These are phyloP conservation scores for Oikopleura vanhoeffeni DNA, from an alignment of 23 tunicate genomes.

Conservation along the genomic window DNA sequence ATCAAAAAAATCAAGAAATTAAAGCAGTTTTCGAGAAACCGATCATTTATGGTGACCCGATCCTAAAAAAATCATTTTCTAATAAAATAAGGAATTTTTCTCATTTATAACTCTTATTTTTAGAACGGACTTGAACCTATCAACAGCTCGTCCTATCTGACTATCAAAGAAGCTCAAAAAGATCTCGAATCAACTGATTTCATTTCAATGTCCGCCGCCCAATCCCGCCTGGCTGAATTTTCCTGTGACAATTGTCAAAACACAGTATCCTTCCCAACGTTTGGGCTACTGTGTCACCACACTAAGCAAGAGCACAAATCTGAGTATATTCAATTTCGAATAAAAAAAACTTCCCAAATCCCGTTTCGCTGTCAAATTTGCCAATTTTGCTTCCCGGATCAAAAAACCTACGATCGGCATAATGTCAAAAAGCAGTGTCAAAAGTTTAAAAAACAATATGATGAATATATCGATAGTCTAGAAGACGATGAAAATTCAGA, in stretches of 20 bases:
- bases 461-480: not conserved
- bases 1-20: too few relatives aligned
- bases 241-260: not conserved
- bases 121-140: not conserved
- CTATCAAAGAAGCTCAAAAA: not conserved
- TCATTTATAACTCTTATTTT: too few relatives aligned
- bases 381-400: conserved; percentile 11
- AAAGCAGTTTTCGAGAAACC: too few relatives aligned
- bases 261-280: not conserved
- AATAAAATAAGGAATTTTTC: too few relatives aligned
- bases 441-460: not conserved
- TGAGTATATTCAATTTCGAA: not conserved
- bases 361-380: not conserved
- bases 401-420: not conserved
- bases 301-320: not conserved
- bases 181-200: not conserved
- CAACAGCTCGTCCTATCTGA: not conserved
- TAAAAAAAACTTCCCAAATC: not conserved
- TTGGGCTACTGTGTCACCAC: not conserved
- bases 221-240: not conserved
- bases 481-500: not conserved
- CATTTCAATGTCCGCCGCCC: not conserved
- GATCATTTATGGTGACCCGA: too few relatives aligned
- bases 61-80: too few relatives aligned
- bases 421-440: not conserved